Percentiles rank a stretch among this genome's conserved stretches.
Evolutionary conservation across 2,113 vertebrate genomes (phyloP).

Genomic region (Ictidomys tridecemlineatus): DNA sequence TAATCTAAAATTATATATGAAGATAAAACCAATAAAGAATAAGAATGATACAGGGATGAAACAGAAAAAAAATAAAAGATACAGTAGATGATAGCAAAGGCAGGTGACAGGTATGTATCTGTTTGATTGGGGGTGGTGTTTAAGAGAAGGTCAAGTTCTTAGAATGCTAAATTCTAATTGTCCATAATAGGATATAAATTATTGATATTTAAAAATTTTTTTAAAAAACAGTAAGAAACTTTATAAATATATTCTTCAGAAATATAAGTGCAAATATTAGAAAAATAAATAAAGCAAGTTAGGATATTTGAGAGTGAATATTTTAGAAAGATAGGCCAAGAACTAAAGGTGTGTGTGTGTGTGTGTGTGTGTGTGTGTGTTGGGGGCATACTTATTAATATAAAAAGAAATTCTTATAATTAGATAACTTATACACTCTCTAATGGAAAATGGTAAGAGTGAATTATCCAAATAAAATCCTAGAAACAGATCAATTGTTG

Average conservation of each 20-base stretch:
- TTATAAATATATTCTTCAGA: not conserved
- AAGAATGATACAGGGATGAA: not conserved
- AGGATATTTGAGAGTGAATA: not conserved
- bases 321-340: not conserved
- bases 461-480: not conserved
- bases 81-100: not conserved
- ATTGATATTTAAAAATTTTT: not conserved
- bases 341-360: not conserved
- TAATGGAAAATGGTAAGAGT: not conserved
- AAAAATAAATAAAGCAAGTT: not conserved
- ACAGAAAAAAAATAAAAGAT: not conserved
- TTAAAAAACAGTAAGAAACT: not conserved
- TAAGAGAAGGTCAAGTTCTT: not conserved
- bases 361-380: not conserved
- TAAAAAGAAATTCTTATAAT: not conserved
- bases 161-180: not conserved
- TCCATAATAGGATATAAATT: not conserved
- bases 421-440: not conserved
- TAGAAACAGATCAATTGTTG: not conserved
- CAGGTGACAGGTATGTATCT: rapidly evolving
- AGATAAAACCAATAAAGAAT: not conserved
- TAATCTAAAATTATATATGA: not conserved
- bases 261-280: not conserved
- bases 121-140: not conserved
- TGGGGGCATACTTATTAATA: not conserved